Evolutionary conservation across 2,113 vertebrate species (phyloP), one percentile per base, ranked within the genome.

Genomic region (Mirounga angustirostris): DNA sequence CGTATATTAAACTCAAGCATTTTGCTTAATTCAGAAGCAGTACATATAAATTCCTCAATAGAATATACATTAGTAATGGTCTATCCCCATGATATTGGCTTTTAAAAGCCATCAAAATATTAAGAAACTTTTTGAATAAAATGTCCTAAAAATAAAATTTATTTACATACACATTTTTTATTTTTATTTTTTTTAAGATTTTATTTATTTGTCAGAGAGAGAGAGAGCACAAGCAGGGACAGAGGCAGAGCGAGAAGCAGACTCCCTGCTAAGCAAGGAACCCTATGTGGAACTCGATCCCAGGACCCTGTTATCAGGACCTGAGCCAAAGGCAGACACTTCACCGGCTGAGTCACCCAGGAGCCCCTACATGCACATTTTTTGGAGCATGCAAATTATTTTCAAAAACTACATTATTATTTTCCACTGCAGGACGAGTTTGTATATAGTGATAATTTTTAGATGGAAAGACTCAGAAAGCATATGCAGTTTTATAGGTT

Each of bases 91-190:
- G 10, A 74, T 33, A 92, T 14, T 76, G 26, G 11, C 8, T 85
- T 84, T 61, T 54, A 21, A 96, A 82, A 84, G 3, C 0, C 1
- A 86, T 86, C 11, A 87, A 85, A 78, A 80, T 83, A 69, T 65
- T 84, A 83, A 90, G 11, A 89, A 87, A 76, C 2, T 54, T 54
- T 87, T 71, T n/a, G 5, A 82, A 50, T 65, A 84, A n/a, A 59
- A 83, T 52, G 43, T 59, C 14, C 33, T 93, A 89, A 46, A 50
- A 95, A 69, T 83, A 63, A 95, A 92, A 67, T 69, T 54, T 89
- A 83, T n/a, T 76, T 9, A 61, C 2, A 61, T 54, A 89, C 2
- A 50, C 5, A 24, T 21, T 30, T 93, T 83, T 96, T 74, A 59
- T 46, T 46, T 46, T 8, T 46, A 46, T 46, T 46, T 46, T 46